Evolutionary conservation across 2,797 vertebrate genomes (phyloP), one percentile per base, ranked within the genome.

Genomic region (Coreius guichenoti): DNA sequence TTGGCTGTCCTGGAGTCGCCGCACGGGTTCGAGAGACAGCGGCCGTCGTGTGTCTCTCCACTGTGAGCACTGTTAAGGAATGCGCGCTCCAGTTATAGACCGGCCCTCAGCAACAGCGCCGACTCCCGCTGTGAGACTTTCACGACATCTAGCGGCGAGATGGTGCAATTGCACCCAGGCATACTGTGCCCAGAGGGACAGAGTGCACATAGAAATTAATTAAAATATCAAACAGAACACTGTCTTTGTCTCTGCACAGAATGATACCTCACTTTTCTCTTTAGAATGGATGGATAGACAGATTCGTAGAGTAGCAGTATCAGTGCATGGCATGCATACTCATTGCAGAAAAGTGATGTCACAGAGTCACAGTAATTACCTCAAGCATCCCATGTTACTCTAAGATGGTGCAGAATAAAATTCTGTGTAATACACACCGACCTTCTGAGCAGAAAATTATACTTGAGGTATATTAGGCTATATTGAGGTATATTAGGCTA

Each of bases 31-130:
- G 89, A 80, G 86, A 39, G 90, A 54, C 84, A 39, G 86, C 74
- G 90, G 90, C 91, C 90, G 93, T 85, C 88, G 89, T 88, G 90
- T 83, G 76, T 86, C 81, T 86, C 83, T 78, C 68, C 84, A 83
- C 80, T 80, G 88, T 63, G 67, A 88, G 91, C 86, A 86, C 92
- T 94, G 94, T 95, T 94, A 82, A 95, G 95, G 95, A 96, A 96
- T 96, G 94, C 92, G 94, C 92, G 90, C 93, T 91, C 90, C 90
- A 95, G 89, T 97, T 93, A 90, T 93, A 90, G 73, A 81, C 81
- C 51, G 92, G 85, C 89, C 75, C 83, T 88, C 90, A 12, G 76
- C 65, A 68, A 88, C 91, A 88, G 85, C 82, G 91, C 73, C 67
- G 79, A 84, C 88, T 36, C 76, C 45, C 26, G 21, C 13, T 67